Percentiles rank a stretch among this genome's conserved stretches.
These are phyloP conservation scores for Scortum barcoo DNA, from an alignment of 2,113 vertebrate species.

Conservation along the genomic window DNA sequence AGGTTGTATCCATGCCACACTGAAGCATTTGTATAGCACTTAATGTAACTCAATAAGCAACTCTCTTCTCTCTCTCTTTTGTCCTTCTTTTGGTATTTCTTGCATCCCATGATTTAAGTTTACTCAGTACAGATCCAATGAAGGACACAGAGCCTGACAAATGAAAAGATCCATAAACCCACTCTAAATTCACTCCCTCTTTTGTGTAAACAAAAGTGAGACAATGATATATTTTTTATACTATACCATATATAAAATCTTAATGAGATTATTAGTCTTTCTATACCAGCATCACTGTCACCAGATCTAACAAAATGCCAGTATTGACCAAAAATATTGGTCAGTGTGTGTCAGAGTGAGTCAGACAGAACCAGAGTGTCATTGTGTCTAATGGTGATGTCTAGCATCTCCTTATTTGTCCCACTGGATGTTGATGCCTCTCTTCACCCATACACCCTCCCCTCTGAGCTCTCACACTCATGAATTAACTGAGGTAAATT, in stretches of 20 bases:
- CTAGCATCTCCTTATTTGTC: constrained; percentile 68
- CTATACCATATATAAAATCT: neutral
- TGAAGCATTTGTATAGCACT: no score
- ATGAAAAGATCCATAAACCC: neutral
- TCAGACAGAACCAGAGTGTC: constrained; percentile 17
- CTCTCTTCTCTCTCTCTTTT: no score
- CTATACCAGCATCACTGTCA: neutral
- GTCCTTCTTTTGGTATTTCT: neutral
- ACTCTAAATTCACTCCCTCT: no score
- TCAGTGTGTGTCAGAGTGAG: neutral
- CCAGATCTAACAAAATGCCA: constrained; percentile 2
- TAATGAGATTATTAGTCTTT: neutral
- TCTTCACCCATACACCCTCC: constrained; percentile 44
- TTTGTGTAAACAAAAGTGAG: neutral
- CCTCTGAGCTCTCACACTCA: constrained; percentile 75
- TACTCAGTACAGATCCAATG: neutral
- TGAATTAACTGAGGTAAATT: constrained; percentile 85
- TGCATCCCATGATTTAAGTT: neutral
- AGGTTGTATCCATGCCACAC: neutral
- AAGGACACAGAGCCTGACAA: neutral
- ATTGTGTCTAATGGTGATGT: constrained; percentile 81
- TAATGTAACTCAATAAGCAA: neutral
- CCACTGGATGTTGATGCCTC: constrained; percentile 71
- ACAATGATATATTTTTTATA: neutral
- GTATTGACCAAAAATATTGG: neutral